phyloP scores from a whole-genome alignment of 2,888 invertebrate genomes.

The Drosophila subquinaria region DNA sequence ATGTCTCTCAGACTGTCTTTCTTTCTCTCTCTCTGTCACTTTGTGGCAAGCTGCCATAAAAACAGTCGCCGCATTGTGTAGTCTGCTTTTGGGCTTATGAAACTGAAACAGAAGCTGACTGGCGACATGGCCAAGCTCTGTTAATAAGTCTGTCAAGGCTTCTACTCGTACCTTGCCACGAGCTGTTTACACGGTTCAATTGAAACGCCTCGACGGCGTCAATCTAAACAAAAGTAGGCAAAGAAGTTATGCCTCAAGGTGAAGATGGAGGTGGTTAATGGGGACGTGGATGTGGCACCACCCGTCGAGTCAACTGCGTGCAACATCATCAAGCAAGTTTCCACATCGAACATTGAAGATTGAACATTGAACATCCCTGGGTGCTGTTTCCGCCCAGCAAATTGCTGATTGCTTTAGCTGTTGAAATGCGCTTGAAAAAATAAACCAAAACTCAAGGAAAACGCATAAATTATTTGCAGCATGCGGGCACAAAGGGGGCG shows the following conservation, averaged over 20 bases:
- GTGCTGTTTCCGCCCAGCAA: constrained; percentile 69
- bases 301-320: constrained; percentile 58
- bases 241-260: constrained; percentile 35
- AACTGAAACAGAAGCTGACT: constrained; percentile 23
- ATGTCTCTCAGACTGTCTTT: not conserved
- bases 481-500: not conserved
- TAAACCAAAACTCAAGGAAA: constrained; percentile 74
- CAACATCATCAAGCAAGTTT: constrained; percentile 36
- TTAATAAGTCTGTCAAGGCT: constrained; percentile 15
- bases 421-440: constrained; percentile 79
- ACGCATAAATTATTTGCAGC: constrained; percentile 76
- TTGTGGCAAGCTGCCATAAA: constrained; percentile 43
- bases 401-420: constrained; percentile 75
- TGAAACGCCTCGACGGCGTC: constrained; percentile 64
- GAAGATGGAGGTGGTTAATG: constrained; percentile 13
- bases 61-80: constrained; percentile 24
- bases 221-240: constrained; percentile 62
- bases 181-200: constrained; percentile 50
- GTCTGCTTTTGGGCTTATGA: constrained; percentile 39
- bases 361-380: constrained; percentile 61
- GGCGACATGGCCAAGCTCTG: constrained; percentile 10
- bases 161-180: constrained; percentile 12
- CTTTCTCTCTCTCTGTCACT: not conserved
- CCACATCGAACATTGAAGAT: not conserved
- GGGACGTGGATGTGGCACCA: constrained; percentile 30